Conservation (phyloP, 2,113 vertebrate genomes). For the Tauraco erythrolophus region DNA sequence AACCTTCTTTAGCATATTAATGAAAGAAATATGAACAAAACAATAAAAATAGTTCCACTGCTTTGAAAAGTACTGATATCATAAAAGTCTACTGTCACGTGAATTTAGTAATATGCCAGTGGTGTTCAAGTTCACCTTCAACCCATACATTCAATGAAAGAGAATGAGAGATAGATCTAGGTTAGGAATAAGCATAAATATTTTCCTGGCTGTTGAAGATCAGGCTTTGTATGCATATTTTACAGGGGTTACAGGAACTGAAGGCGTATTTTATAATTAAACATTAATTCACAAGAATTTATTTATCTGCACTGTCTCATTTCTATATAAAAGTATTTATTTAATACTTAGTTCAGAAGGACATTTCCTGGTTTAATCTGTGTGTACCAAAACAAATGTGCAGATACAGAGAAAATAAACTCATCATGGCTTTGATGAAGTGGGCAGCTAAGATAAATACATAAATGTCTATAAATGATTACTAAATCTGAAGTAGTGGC, state of each 20-base stretch:
- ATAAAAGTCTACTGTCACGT: not conserved
- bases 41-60: not conserved
- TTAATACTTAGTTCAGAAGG: not conserved
- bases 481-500: not conserved
- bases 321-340: not conserved
- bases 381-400: not conserved
- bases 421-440: not conserved
- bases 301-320: not conserved
- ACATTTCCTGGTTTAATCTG: not conserved
- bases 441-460: not conserved
- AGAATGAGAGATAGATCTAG: not conserved
- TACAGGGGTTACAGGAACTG: not conserved
- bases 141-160: not conserved
- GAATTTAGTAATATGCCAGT: not conserved
- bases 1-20: not conserved
- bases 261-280: not conserved
- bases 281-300: not conserved
- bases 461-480: not conserved
- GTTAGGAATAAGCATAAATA: not conserved
- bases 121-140: not conserved
- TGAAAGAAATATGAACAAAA: not conserved
- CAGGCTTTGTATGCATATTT: not conserved
- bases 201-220: not conserved
- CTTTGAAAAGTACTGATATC: not conserved
- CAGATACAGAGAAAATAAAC: not conserved